phyloP scores from a whole-genome alignment of 2,113 vertebrate genomes.

The Aphyosemion australe region DNA sequence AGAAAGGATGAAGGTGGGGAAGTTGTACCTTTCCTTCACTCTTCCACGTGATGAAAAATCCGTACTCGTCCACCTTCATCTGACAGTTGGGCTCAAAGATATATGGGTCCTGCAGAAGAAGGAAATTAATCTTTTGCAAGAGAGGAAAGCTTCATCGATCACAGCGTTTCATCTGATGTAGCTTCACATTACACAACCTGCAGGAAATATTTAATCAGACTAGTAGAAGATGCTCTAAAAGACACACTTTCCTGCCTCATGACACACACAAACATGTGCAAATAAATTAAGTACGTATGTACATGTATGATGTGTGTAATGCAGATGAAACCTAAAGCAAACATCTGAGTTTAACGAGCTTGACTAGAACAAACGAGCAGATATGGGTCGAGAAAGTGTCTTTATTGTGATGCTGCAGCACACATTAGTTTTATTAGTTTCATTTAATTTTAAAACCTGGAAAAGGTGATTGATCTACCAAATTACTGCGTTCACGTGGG shows the following conservation, averaged over 20 bases:
- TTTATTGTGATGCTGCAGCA: not conserved
- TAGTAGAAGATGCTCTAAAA: conserved; percentile 26
- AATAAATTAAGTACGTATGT: conserved; percentile 24
- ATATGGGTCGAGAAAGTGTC: not conserved
- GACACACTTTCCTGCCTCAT: conserved; percentile 4
- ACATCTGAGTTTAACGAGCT: conserved; percentile 15
- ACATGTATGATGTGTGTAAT: not conserved
- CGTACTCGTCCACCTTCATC: conserved; percentile 95
- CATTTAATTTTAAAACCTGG: not conserved
- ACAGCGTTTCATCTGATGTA: conserved; percentile 36
- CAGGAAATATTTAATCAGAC: conserved; percentile 29
- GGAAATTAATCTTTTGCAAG: conserved; percentile 18
- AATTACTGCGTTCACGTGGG: not conserved
- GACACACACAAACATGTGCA: conserved; percentile 12
- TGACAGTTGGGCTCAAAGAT: conserved; percentile 94
- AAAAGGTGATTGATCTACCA: not conserved
- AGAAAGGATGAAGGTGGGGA: not conserved
- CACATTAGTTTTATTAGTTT: too few species aligned
- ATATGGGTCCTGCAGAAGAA: conserved; percentile 87
- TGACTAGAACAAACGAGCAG: not conserved
- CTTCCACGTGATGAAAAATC: conserved; percentile 97
- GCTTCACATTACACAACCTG: conserved; percentile 31
- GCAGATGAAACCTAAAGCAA: conserved; percentile 32
- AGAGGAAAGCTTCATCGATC: conserved; percentile 17
- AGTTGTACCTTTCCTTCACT: conserved; percentile 93